Percentiles rank a stretch among this genome's conserved stretches.
Conservation (phyloP, 2,113 vertebrate species). For the Channa maculata region DNA sequence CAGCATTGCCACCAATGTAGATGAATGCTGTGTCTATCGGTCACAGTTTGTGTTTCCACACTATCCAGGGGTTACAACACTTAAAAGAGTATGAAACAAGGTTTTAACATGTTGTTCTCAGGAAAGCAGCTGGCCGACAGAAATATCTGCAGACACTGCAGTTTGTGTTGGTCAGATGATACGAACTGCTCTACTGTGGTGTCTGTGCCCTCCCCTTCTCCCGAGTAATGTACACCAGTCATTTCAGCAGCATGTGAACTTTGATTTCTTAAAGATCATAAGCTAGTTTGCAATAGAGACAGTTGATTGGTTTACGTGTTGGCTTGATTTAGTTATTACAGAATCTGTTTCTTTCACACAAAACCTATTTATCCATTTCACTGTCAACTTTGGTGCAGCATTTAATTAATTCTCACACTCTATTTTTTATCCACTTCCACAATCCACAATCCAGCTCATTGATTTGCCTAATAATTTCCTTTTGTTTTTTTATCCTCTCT, state of each 20-base stretch:
- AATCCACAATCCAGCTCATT: neutral
- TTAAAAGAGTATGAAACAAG: neutral
- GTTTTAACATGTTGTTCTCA: conserved; percentile 8
- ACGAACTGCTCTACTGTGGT: conserved; percentile 9
- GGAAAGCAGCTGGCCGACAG: conserved; percentile 18
- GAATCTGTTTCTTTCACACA: neutral
- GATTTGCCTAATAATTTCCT: neutral
- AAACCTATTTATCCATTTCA: neutral
- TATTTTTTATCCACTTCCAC: neutral
- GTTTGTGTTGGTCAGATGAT: conserved; percentile 65
- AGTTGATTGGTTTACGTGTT: neutral
- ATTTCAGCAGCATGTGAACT: conserved; percentile 37
- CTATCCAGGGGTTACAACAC: conserved; percentile 8
- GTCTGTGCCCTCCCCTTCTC: conserved; percentile 17
- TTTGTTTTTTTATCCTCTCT: neutral
- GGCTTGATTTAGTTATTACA: conserved; percentile 3
- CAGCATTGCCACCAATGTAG: neutral
- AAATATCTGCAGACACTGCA: conserved; percentile 60
- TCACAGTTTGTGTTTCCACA: conserved; percentile 1
- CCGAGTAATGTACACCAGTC: conserved; percentile 40
- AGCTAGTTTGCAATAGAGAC: neutral
- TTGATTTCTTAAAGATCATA: conserved; percentile 10
- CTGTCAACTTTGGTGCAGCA: neutral
- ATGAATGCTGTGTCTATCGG: neutral
- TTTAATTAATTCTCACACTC: neutral